Evolutionary conservation across 2,797 vertebrate species (phyloP).

Genomic region (Notoglanidium macrostoma): DNA sequence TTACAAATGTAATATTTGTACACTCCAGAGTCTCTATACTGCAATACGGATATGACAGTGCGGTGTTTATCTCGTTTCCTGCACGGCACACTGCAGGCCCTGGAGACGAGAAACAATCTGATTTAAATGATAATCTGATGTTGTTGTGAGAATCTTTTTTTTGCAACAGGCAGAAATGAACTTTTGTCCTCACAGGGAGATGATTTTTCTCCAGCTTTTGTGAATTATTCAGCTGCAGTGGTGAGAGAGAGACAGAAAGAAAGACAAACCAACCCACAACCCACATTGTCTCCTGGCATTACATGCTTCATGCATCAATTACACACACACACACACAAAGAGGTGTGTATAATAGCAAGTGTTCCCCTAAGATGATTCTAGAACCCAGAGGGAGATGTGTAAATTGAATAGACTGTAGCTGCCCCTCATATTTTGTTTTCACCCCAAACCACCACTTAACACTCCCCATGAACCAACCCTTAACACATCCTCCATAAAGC

Average conservation of each 20-base stretch:
- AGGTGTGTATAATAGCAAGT: not conserved
- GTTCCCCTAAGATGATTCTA: not conserved
- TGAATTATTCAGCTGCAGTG: constrained; percentile 10
- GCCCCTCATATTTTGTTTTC: not conserved
- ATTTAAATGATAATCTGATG: constrained; percentile 18
- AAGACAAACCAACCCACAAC: not conserved
- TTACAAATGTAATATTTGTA: not conserved
- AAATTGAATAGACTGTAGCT: not conserved
- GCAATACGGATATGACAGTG: not conserved
- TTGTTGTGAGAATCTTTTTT: not conserved
- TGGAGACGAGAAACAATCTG: not conserved
- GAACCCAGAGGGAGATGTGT: not conserved
- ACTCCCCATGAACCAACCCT: not conserved
- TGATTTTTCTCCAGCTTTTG: not conserved
- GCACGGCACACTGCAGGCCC: not conserved
- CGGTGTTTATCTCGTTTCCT: not conserved
- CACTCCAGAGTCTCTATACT: not conserved
- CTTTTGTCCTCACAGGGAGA: constrained; percentile 1
- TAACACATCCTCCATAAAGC: not conserved
- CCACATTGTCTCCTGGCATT: constrained; percentile 15
- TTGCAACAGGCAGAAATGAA: constrained; percentile 22
- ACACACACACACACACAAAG: not conserved
- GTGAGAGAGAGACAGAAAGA: not conserved
- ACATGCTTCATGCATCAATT: constrained; percentile 15
- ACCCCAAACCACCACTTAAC: not conserved